Conservation (phyloP, 2,113 vertebrate genomes). For the Clarias gariepinus region DNA sequence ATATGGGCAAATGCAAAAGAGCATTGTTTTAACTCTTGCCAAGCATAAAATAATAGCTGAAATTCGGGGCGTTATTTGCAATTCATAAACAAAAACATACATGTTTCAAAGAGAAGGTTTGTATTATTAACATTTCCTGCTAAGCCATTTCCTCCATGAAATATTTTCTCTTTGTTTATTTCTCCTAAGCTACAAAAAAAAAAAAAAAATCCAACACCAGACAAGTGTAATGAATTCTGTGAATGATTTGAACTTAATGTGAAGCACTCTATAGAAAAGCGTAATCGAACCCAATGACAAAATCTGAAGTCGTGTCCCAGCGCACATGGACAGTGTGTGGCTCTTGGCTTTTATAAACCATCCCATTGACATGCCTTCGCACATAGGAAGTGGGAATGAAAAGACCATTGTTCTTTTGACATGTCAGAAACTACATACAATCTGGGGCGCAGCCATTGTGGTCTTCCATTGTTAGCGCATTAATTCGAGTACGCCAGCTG, state of each 20-base stretch:
- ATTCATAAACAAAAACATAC: slow-evolving; percentile 42
- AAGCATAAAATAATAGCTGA: slow-evolving; percentile 38
- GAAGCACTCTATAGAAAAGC: neutral
- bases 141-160: neutral
- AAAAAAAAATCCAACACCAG: neutral
- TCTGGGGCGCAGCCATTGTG: slow-evolving; percentile 29
- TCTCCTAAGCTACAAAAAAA: slow-evolving; percentile 7
- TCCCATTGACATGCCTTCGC: slow-evolving; percentile 24
- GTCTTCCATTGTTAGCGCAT: neutral
- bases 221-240: slow-evolving; percentile 6
- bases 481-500: slow-evolving; percentile 31
- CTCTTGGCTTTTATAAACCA: neutral
- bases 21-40: slow-evolving; percentile 40
- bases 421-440: slow-evolving; percentile 40
- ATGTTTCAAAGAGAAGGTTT: slow-evolving; percentile 16
- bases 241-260: neutral
- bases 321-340: neutral
- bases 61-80: slow-evolving; percentile 26
- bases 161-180: slow-evolving; percentile 12
- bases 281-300: neutral
- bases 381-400: slow-evolving; percentile 41
- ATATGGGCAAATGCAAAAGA: slow-evolving; percentile 19
- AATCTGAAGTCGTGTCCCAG: neutral
- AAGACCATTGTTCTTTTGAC: slow-evolving; percentile 34
- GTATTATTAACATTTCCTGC: slow-evolving; percentile 29